Evolutionary conservation across 2,888 invertebrate species (phyloP).

Genomic region (Therioaphis trifolii): DNA sequence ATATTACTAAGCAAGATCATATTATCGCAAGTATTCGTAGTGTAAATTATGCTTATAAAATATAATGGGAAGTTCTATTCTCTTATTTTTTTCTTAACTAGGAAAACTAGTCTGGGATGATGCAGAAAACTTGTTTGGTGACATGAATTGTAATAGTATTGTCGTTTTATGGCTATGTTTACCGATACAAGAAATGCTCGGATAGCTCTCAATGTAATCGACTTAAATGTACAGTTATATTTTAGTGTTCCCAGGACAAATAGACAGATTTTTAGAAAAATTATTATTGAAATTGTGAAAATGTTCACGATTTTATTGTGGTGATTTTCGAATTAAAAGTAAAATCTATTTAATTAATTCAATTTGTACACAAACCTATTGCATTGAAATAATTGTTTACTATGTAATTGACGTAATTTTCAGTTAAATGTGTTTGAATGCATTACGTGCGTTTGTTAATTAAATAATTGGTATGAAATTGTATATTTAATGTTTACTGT

Average conservation of each 20-base stretch:
- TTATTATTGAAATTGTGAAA: too few relatives aligned
- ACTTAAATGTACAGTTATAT: constrained; percentile 43
- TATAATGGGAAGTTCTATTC: constrained; percentile 24
- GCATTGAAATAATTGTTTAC: not conserved
- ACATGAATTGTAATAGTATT: constrained; percentile 38
- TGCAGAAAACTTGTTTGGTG: constrained; percentile 38
- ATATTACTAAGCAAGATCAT: not conserved
- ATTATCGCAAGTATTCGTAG: constrained; percentile 27
- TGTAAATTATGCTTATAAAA: constrained; percentile 31
- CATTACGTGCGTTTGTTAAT: too few relatives aligned
- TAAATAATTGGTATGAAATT: constrained; percentile 6
- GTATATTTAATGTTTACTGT: too few relatives aligned
- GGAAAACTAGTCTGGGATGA: constrained; percentile 31
- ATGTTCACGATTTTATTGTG: too few relatives aligned
- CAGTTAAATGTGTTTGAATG: constrained; percentile 1
- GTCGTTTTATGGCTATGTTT: constrained; percentile 43
- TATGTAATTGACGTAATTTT: not conserved
- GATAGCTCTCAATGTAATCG: constrained; percentile 20
- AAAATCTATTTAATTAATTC: not conserved
- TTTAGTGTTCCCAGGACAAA: constrained; percentile 11
- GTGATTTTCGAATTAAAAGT: too few relatives aligned
- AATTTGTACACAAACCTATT: not conserved
- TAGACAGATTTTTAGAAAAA: not conserved
- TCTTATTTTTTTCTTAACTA: constrained; percentile 16
- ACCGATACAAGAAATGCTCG: constrained; percentile 17